These are phyloP conservation scores for Arctopsyche grandis DNA, from an alignment of 1,140 invertebrate genomes.

Conservation along the genomic window DNA sequence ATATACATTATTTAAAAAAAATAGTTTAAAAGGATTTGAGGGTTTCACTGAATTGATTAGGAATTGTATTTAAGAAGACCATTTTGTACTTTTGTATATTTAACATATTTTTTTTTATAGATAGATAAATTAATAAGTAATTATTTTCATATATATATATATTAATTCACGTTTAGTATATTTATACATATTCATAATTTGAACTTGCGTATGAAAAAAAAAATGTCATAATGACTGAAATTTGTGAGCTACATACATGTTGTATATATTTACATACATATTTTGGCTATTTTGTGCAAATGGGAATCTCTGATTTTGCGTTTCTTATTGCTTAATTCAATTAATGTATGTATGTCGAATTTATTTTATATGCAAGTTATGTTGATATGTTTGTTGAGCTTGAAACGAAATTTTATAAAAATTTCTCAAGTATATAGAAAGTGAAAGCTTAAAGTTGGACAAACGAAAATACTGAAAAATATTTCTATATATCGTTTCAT, in stretches of 20 bases:
- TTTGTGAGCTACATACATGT: background rate
- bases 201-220: no score
- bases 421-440: no score
- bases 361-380: background rate
- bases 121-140: background rate
- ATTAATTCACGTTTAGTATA: no score
- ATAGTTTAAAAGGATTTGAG: background rate
- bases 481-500: no score
- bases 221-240: background rate
- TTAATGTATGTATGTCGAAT: no score
- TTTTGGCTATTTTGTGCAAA: background rate
- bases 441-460: no score
- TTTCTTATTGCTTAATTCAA: constrained; percentile 1
- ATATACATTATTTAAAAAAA: background rate
- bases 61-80: constrained; percentile 42
- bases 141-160: no score
- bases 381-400: background rate
- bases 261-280: background rate
- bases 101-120: constrained; percentile 28
- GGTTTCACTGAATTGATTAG: constrained; percentile 12
- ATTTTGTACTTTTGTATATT: constrained; percentile 53
- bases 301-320: constrained; percentile 25
- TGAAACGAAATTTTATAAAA: no score
- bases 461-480: no score
- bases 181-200: background rate